Evolutionary conservation across 2,888 invertebrate genomes (phyloP), one percentile per base, ranked within the genome.

Genomic region (Pseudococcus jackbeardsleyi): DNA sequence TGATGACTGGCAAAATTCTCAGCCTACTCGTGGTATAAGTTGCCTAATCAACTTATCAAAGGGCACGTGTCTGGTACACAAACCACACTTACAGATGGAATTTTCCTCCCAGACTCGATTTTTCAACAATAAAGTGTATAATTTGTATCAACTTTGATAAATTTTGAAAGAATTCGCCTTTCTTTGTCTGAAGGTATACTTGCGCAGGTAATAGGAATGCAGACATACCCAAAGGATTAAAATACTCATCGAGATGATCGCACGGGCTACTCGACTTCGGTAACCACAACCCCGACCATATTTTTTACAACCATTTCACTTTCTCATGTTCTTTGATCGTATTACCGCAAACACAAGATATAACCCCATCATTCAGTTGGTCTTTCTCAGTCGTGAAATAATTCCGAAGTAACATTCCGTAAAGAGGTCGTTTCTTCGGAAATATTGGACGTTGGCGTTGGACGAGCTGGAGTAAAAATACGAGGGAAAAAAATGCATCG

Each of bases 301-400:
- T 72, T 72, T 72, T 72, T 72, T 72, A 72, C 72, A 26, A 17
- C 33, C 33, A 33, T 72, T 26, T 33, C 15, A 17, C 17, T 72
- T 33, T 72, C 39, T 72, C 39, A 15, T 33, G 33, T 72, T 72
- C 72, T 72, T 72, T 72, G 72, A 72, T 72, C 72, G 72, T 72
- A 5, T 72, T 33, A 6, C 72, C 72, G 33, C 72, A 33, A 72
- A 22, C 72, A 72, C 33, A 33, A 72, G 64, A 64, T 64, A 22
- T 11, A 59, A 22, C 19, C 64, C 64, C 59, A 64, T 50, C 5
- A 7, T 9, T 64, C 22, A 22, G 22, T 19, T 64, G 9, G 22
- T 22, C 15, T 50, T 64, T 64, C 64, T 64, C 64, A 64, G 72
- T 72, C 26, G 15, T 72, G 33, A 33, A 17, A 72, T 33, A 17